These are phyloP conservation scores for Palythoa caribaeorum DNA, from an alignment of 92 coral and sea anemone species.

Conservation along the genomic window DNA sequence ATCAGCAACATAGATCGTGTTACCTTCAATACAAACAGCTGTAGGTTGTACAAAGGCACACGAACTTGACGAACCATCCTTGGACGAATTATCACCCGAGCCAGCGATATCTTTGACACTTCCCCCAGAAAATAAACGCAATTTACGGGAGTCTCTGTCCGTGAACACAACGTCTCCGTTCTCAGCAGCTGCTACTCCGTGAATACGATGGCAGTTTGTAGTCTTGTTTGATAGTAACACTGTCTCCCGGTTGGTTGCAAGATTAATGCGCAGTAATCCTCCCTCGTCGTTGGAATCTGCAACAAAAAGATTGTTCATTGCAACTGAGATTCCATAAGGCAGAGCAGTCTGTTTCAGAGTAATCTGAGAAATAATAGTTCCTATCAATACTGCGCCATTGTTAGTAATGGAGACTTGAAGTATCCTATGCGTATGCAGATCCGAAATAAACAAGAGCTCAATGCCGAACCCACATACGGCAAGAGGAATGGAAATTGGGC, in stretches of 20 bases:
- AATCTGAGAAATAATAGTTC: slow-evolving; percentile 40
- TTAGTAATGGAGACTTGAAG: slow-evolving; percentile 48
- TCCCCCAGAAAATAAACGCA: slow-evolving; percentile 13
- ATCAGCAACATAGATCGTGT: slow-evolving; percentile 60
- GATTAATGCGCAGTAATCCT: slow-evolving; percentile 46
- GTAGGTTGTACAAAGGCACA: slow-evolving; percentile 59
- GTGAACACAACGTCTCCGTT: slow-evolving; percentile 47
- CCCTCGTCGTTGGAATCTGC: slow-evolving; percentile 62
- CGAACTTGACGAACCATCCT: slow-evolving; percentile 55
- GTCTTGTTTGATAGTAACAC: slow-evolving; percentile 47
- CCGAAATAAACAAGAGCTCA: slow-evolving; percentile 45
- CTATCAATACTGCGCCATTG: slow-evolving; percentile 62
- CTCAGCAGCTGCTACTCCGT: slow-evolving; percentile 42
- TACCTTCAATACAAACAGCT: slow-evolving; percentile 59
- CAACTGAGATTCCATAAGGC: slow-evolving; percentile 57
- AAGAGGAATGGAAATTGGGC: slow-evolving; percentile 31
- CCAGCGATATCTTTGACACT: slow-evolving; percentile 59
- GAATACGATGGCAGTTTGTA: slow-evolving; percentile 43
- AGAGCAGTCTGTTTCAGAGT: slow-evolving; percentile 24
- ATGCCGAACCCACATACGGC: slow-evolving; percentile 59
- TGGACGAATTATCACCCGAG: slow-evolving; percentile 31
- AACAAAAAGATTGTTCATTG: slow-evolving; percentile 22
- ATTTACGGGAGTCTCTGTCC: slow-evolving; percentile 54
- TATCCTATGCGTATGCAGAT: slow-evolving; percentile 34
- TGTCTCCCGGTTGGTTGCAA: slow-evolving; percentile 29